These are phyloP conservation scores for Ceratotherium simum DNA, from an alignment of 2,113 vertebrate species.

Conservation along the genomic window DNA sequence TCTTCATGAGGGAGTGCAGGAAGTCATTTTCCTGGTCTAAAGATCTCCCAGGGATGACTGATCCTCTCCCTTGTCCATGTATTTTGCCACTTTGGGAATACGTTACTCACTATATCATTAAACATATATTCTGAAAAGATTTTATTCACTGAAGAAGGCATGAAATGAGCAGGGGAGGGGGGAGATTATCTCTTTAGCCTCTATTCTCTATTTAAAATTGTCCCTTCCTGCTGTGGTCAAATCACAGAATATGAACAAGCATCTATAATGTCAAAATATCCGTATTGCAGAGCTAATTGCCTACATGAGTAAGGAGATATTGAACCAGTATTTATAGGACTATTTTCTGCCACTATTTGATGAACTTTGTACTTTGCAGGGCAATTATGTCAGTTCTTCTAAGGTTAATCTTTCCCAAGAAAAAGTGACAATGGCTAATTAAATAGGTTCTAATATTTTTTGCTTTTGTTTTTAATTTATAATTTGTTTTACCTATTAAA, in stretches of 20 bases:
- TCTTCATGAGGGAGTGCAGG: not conserved
- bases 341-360: not conserved
- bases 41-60: not conserved
- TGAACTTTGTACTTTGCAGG: not conserved
- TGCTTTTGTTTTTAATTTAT: slow-evolving; percentile 40
- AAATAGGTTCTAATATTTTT: slow-evolving; percentile 4
- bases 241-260: slow-evolving; percentile 3
- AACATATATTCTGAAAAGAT: slow-evolving; percentile 47
- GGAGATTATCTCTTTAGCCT: not conserved
- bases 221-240: not conserved
- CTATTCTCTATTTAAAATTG: slow-evolving; percentile 32
- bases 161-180: not conserved
- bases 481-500: slow-evolving; percentile 68
- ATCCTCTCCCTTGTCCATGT: not conserved
- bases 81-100: not conserved
- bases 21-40: not conserved
- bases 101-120: not conserved
- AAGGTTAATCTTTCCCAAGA: not conserved
- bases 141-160: slow-evolving; percentile 24
- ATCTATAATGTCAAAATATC: slow-evolving; percentile 14
- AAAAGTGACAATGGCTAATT: not conserved
- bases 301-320: not conserved
- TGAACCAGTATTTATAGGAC: not conserved
- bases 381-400: not conserved
- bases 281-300: not conserved